Conservation (phyloP, 1,140 invertebrate genomes). For the Leptinotarsa defecta region DNA sequence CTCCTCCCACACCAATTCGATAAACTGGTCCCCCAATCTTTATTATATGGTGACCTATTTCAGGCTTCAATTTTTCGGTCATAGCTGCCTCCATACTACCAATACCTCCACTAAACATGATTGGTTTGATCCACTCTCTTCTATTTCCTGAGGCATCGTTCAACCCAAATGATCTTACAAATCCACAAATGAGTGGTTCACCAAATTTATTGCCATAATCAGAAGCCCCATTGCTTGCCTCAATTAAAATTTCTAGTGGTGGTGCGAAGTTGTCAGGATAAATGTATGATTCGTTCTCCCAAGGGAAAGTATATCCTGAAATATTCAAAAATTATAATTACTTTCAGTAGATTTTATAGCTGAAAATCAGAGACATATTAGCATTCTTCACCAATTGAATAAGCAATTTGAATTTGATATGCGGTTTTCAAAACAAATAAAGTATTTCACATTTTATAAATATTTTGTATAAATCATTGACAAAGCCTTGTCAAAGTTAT, state of each 20-base stretch:
- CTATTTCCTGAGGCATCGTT: conserved; percentile 68
- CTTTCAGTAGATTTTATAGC: conserved; percentile 2
- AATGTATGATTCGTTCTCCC: conserved; percentile 76
- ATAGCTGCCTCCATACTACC: conserved; percentile 84
- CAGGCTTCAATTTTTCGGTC: conserved; percentile 73
- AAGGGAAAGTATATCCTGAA: conserved; percentile 79
- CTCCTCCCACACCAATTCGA: conserved; percentile 95
- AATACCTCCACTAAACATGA: conserved; percentile 96
- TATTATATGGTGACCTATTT: conserved; percentile 83
- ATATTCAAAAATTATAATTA: conserved; percentile 23
- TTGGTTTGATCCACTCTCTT: conserved; percentile 95
- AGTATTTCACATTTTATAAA: too few species aligned
- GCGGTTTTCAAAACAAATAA: too few species aligned
- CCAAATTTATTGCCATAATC: conserved; percentile 99
- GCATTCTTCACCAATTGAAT: too few species aligned
- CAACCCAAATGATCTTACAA: conserved; percentile 89
- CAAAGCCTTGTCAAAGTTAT: too few species aligned
- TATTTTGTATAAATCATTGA: too few species aligned
- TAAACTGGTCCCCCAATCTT: conserved; percentile 97
- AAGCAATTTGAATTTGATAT: too few species aligned
- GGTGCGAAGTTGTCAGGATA: conserved; percentile 92
- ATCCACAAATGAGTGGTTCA: conserved; percentile 91
- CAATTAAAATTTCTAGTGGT: conserved; percentile 85
- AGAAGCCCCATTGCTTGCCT: conserved; percentile 96
- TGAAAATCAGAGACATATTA: neutral